Percentiles rank a stretch among this genome's conserved stretches.
These are phyloP conservation scores for Drosophila sp. DNA, from an alignment of 1,140 invertebrate species.

Conservation along the genomic window DNA sequence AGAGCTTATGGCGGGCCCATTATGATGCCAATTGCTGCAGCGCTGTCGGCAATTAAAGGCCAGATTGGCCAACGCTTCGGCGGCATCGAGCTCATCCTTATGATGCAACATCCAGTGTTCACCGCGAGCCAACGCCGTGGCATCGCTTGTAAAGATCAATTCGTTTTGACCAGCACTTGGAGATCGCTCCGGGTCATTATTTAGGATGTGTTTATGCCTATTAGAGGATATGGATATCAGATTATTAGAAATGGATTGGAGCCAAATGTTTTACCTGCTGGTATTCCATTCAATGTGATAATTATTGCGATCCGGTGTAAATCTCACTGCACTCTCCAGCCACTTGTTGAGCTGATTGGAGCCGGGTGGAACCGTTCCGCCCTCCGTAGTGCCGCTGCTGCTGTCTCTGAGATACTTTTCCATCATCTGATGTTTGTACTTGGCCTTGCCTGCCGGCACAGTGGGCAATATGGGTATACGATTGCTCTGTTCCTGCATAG, in stretches of 20 bases:
- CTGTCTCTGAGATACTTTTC: constrained; percentile 84
- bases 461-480: constrained; percentile 49
- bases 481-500: constrained; percentile 14
- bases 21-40: constrained; percentile 34
- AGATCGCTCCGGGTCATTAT: constrained; percentile 27
- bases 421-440: constrained; percentile 86
- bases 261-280: constrained; percentile 63
- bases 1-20: constrained; percentile 52
- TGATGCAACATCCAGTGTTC: constrained; percentile 84
- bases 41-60: constrained; percentile 79
- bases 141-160: constrained; percentile 54
- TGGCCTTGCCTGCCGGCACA: constrained; percentile 51
- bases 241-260: background rate
- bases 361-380: background rate
- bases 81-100: constrained; percentile 88
- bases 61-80: constrained; percentile 85
- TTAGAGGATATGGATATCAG: background rate
- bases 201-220: constrained; percentile 51
- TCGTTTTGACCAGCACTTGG: constrained; percentile 22
- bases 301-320: constrained; percentile 87
- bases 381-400: constrained; percentile 15
- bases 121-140: constrained; percentile 38
- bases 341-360: constrained; percentile 85
- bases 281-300: constrained; percentile 86
- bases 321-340: constrained; percentile 87